A percentile compares a stretch with the other conserved stretches of the same genome.
These are phyloP conservation scores for Pangasianodon hypophthalmus DNA, from an alignment of 2,113 vertebrate species.

Conservation along the genomic window DNA sequence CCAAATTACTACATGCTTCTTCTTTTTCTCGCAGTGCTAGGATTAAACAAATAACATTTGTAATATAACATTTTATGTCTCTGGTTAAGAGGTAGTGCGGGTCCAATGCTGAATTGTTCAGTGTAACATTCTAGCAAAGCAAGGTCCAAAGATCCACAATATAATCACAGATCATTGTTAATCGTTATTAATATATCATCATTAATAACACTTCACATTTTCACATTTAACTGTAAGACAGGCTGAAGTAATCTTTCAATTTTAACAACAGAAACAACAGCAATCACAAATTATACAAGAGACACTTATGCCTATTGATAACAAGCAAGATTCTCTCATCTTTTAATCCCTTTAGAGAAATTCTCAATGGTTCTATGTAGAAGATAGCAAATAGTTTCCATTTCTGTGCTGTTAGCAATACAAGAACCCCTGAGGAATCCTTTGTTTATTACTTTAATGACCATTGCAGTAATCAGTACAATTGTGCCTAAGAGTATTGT, in stretches of 20 bases:
- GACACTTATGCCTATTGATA: neutral
- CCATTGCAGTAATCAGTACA: neutral
- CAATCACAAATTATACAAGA: neutral
- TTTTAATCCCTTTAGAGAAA: neutral
- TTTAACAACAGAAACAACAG: constrained; percentile 1
- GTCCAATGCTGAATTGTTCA: neutral
- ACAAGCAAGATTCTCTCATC: neutral
- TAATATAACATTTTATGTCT: neutral
- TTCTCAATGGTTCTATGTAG: neutral
- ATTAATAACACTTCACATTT: neutral
- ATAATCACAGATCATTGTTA: neutral
- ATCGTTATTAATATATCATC: neutral
- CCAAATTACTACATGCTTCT: neutral
- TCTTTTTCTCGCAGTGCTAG: neutral
- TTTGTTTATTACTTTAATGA: neutral
- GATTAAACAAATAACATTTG: neutral
- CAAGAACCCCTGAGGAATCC: neutral
- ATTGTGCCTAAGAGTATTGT: neutral
- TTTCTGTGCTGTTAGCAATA: neutral
- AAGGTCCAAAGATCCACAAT: neutral
- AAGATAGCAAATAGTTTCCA: neutral
- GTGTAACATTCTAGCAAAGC: neutral
- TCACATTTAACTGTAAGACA: neutral
- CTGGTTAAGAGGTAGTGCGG: neutral
- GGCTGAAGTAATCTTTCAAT: neutral